A percentile compares a stretch with the other conserved stretches of the same genome.
Evolutionary conservation across 1,140 invertebrate genomes (phyloP).

Genomic region (Zaprionus tsacasi): DNA sequence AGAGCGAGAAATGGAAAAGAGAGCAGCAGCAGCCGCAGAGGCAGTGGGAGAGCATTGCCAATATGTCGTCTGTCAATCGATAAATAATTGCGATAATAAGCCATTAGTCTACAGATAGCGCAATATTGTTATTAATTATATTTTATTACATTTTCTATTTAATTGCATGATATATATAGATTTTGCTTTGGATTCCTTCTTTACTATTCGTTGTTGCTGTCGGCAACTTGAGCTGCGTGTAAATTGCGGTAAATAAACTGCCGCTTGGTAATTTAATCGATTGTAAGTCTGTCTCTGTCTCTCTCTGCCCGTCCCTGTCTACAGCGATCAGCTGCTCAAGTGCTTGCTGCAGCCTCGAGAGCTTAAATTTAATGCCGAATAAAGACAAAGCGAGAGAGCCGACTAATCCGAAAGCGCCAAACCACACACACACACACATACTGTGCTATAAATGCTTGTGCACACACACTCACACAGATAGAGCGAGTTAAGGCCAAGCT

Average conservation of each 20-base stretch:
- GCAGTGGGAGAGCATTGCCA: not conserved
- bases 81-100: constrained; percentile 6
- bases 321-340: constrained; percentile 38
- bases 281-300: constrained; percentile 6
- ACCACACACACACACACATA: not conserved
- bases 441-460: not conserved
- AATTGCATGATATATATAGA: constrained; percentile 24
- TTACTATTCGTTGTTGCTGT: not conserved
- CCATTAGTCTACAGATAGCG: not conserved
- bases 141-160: constrained; percentile 26
- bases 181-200: constrained; percentile 3
- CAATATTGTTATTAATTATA: constrained; percentile 14
- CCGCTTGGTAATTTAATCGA: constrained; percentile 40
- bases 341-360: constrained; percentile 36
- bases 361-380: constrained; percentile 48
- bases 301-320: not conserved
- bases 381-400: constrained; percentile 43
- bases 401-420: constrained; percentile 41
- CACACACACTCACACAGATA: not conserved
- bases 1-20: not conserved
- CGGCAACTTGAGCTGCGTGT: constrained; percentile 24
- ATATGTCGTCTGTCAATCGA: constrained; percentile 3
- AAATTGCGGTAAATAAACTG: constrained; percentile 48
- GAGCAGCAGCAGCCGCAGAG: not conserved
- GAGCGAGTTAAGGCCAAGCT: constrained; percentile 8